Conservation (phyloP, 2,888 invertebrate species). For the Tetranychus piercei region DNA sequence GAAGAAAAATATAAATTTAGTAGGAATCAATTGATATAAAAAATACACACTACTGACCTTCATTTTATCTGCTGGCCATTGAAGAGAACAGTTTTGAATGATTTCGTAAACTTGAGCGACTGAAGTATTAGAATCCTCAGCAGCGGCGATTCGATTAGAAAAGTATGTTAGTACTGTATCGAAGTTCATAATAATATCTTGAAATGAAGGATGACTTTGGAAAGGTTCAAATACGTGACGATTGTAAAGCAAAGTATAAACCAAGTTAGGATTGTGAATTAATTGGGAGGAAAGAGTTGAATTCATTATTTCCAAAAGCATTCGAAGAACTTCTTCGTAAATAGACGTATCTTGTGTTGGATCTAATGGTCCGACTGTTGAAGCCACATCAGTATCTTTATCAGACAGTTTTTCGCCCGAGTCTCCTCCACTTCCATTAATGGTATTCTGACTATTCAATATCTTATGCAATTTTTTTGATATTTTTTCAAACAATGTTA, state of each 20-base stretch:
- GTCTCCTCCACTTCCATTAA: conserved; percentile 10
- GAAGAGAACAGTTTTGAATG: conserved; percentile 72
- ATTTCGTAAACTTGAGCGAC: conserved; percentile 68
- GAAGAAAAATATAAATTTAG: conserved; percentile 28
- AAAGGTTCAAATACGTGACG: conserved; percentile 69
- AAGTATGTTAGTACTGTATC: conserved; percentile 61
- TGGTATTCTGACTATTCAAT: conserved; percentile 11
- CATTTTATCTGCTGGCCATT: conserved; percentile 82
- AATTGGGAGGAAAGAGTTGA: conserved; percentile 76
- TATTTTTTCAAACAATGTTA: conserved; percentile 35
- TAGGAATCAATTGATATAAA: conserved; percentile 4
- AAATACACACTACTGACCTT: conserved; percentile 43
- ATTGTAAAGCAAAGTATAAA: conserved; percentile 88
- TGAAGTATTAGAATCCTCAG: conserved; percentile 48
- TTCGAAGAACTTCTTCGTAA: conserved; percentile 82
- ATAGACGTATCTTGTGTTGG: conserved; percentile 69
- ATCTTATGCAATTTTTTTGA: conserved; percentile 21
- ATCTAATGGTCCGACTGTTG: conserved; percentile 13
- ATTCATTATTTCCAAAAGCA: conserved; percentile 92
- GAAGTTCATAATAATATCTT: conserved; percentile 82
- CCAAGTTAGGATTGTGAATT: conserved; percentile 67
- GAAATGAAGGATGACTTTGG: conserved; percentile 67
- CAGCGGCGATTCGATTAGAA: conserved; percentile 41
- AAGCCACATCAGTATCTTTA: conserved; percentile 15
- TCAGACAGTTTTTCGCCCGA: conserved; percentile 13